These are phyloP conservation scores for Microplitis demolitor DNA, from an alignment of 1,140 invertebrate species.

Conservation along the genomic window DNA sequence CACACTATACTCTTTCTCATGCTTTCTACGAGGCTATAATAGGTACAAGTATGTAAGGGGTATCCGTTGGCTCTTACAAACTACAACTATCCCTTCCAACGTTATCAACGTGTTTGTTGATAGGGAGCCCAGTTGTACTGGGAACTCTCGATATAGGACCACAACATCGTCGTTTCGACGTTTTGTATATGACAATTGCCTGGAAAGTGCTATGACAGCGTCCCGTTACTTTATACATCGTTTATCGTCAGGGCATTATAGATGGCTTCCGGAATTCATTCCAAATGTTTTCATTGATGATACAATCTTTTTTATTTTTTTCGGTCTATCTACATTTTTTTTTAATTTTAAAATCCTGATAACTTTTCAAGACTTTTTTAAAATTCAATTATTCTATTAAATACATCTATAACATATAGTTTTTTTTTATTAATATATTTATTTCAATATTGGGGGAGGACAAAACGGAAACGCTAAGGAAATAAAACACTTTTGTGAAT, in stretches of 20 bases:
- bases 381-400: too few relatives aligned
- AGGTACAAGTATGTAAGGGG: constrained; percentile 10
- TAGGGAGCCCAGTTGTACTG: not conserved
- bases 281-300: not conserved
- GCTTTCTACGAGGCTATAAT: not conserved
- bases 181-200: constrained; percentile 49
- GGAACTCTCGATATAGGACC: constrained; percentile 6
- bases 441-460: too few relatives aligned
- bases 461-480: too few relatives aligned
- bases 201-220: constrained; percentile 43
- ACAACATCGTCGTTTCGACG: constrained; percentile 35
- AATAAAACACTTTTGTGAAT: too few relatives aligned
- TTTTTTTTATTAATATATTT: too few relatives aligned
- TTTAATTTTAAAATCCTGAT: not conserved
- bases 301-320: not conserved
- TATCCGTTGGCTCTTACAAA: constrained; percentile 17
- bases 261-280: constrained; percentile 9
- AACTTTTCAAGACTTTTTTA: not conserved
- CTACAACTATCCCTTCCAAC: constrained; percentile 31
- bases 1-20: not conserved
- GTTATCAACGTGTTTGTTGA: constrained; percentile 40
- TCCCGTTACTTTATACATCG: not conserved
- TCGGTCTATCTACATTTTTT: not conserved
- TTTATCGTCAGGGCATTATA: constrained; percentile 1
- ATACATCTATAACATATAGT: too few relatives aligned